Base-by-base conservation (phyloP, 1,140 invertebrate species). In the Drosophila varians region DNA sequence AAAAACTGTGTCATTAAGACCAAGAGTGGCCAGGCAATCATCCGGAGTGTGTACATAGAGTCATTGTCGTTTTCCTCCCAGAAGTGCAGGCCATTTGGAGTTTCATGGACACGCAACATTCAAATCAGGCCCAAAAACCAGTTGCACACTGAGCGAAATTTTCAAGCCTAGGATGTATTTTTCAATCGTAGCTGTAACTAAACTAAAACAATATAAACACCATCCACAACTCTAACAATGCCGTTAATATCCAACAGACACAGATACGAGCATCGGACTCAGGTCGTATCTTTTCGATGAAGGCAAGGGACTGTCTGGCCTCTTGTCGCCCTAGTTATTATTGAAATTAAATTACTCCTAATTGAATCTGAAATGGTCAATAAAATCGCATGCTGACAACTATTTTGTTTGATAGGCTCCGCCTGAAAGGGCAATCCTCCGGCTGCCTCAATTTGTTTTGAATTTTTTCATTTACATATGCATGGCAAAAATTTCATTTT, bases 291-390 rank as follows among this genome's bases (percentile, higher is more conserved):
- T 71, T 18, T 42, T 62, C 46, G 52, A 54, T 45, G 54, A 11
- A 8, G 26, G 26, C 26, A 46, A 31, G 77, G 45, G 58, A 31
- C n/a, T n/a, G n/a, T 16, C 55, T 55, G 58, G 45, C 28, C 75
- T 46, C 64, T 68, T 86, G 69, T 74, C 57, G 74, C 74, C 74
- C 71, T 75, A 77, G 84, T 78, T 89, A 87, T 87, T 86, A 90
- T 90, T 90, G 82, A 90, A 90, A 90, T 90, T 90, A 88, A 90
- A 90, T 90, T 90, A 90, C 77, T 69, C 75, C 61, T 88, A 90
- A 90, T 90, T 90, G 87, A 90, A 90, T 90, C 82, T 54, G 87
- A 90, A 90, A 90, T 88, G 87, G 78, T 88, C 87, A 88, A 90
- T 90, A 90, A 90, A 88, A 90, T 90, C 72, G 87, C 82, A 87